A percentile compares a stretch with the other conserved stretches of the same genome.
phyloP scores from a whole-genome alignment of 2,113 vertebrate species.

The Psittacara wagleri region DNA sequence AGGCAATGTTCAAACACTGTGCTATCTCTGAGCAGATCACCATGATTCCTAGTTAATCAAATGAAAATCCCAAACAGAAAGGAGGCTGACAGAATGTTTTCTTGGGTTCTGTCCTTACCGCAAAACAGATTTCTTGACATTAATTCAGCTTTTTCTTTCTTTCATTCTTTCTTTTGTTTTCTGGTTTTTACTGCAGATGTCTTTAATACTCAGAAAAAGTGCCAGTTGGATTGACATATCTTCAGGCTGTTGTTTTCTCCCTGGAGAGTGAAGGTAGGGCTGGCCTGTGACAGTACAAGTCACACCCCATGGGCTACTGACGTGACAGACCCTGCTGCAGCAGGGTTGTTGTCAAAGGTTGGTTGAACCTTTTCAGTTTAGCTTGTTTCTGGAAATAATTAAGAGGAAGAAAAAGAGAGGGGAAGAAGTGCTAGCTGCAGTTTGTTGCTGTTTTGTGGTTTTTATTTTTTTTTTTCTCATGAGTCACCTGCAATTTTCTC shows the following conservation, averaged over 20 bases:
- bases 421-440: background rate
- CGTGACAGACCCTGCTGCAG: background rate
- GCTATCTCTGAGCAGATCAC: background rate
- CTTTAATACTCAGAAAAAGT: background rate
- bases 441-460: background rate
- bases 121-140: background rate
- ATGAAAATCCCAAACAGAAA: background rate
- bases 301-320: background rate
- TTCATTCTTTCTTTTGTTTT: rapidly evolving
- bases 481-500: background rate
- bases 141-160: background rate
- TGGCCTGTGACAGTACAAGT: background rate
- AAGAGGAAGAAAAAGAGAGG: background rate
- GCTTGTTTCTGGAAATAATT: background rate
- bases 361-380: background rate
- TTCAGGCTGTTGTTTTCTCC: background rate
- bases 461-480: background rate
- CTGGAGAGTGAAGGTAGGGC: background rate
- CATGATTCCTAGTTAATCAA: background rate
- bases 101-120: background rate
- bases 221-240: background rate
- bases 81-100: background rate
- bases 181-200: background rate
- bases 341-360: background rate
- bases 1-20: background rate